Evolutionary conservation across 2,888 invertebrate genomes (phyloP).

Genomic region (Caenorhabditis macrosperma): DNA sequence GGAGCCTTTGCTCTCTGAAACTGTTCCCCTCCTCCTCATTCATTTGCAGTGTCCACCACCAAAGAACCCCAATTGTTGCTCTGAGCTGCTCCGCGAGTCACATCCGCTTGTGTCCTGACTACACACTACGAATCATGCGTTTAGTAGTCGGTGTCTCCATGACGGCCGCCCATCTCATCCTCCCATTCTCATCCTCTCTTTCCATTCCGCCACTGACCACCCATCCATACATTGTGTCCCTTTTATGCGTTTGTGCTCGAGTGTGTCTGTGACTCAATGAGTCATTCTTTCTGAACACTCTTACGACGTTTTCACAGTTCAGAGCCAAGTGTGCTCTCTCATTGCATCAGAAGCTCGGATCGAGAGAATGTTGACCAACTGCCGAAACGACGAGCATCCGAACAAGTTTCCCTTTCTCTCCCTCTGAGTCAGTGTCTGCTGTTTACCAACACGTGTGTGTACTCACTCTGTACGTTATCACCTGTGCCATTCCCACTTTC

Average conservation of each 20-base stretch:
- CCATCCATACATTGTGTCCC: conserved; percentile 9
- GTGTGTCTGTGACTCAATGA: conserved; percentile 9
- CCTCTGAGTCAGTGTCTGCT: conserved; percentile 5
- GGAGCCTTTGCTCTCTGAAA: too few species aligned
- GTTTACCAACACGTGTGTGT: conserved; percentile 45
- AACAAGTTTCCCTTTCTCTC: conserved; percentile 19
- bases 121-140: conserved; percentile 28
- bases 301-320: too few species aligned
- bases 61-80: too few species aligned
- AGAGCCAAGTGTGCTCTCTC: too few species aligned
- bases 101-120: neutral
- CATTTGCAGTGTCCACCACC: too few species aligned
- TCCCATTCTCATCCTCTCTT: neutral
- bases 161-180: conserved; percentile 31
- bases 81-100: neutral
- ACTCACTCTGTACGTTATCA: conserved; percentile 31
- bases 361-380: too few species aligned
- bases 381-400: neutral
- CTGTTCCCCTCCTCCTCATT: too few species aligned
- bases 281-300: too few species aligned
- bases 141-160: conserved; percentile 26
- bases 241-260: conserved; percentile 28
- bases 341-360: too few species aligned
- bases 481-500: conserved; percentile 6
- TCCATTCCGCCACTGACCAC: conserved; percentile 37